A percentile compares a stretch with the other conserved stretches of the same genome.
Conservation (phyloP, 2,113 vertebrate genomes). For the Gopherus flavomarginatus region DNA sequence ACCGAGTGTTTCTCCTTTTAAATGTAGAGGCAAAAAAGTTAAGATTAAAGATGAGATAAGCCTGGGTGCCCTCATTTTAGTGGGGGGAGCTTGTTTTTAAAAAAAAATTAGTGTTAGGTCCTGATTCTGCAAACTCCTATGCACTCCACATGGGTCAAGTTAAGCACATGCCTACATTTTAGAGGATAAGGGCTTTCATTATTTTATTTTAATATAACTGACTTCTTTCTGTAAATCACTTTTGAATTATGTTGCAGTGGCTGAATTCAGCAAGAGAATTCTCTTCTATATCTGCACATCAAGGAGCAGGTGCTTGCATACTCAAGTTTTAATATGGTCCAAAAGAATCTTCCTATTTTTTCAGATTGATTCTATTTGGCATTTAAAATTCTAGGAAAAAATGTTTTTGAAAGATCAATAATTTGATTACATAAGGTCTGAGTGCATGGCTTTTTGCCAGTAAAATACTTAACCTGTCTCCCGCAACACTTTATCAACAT, state of each 20-base stretch:
- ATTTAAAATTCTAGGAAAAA: neutral
- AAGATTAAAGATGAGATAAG: neutral
- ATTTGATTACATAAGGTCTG: neutral
- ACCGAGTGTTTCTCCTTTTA: neutral
- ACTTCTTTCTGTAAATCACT: neutral
- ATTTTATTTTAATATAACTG: neutral
- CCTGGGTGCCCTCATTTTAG: neutral
- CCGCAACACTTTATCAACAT: too few relatives aligned
- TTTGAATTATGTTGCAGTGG: neutral
- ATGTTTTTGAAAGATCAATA: neutral
- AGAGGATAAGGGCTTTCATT: neutral
- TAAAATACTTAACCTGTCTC: too few relatives aligned
- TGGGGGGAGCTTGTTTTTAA: neutral
- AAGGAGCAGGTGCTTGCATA: neutral
- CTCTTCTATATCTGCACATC: neutral
- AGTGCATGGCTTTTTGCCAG: neutral
- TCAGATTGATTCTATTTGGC: neutral
- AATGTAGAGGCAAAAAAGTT: neutral
- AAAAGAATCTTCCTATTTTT: neutral
- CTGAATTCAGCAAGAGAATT: neutral
- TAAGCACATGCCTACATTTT: neutral
- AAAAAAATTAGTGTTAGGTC: neutral
- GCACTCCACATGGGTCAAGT: too few relatives aligned
- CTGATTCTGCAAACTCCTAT: neutral
- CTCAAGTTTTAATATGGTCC: neutral